A percentile compares a stretch with the other conserved stretches of the same genome.
Conservation (phyloP, 2,797 vertebrate species). For the Scyliorhinus canicula region DNA sequence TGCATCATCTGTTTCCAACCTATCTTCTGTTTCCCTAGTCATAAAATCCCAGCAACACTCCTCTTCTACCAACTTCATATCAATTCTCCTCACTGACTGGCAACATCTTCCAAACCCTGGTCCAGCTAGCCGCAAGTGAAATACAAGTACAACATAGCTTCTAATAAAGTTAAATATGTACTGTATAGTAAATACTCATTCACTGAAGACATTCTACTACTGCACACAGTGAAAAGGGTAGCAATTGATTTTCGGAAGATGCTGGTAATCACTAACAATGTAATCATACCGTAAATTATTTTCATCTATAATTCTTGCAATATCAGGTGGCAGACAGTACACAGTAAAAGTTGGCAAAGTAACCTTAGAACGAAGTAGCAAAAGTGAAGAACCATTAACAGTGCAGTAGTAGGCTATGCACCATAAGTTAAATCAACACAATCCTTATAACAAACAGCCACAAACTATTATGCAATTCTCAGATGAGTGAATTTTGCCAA, state of each 20-base stretch:
- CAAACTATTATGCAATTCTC: background rate
- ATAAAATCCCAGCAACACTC: background rate
- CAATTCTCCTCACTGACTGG: background rate
- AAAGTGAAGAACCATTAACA: background rate
- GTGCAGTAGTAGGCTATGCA: background rate
- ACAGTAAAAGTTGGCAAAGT: background rate
- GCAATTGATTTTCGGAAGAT: background rate
- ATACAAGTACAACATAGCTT: background rate
- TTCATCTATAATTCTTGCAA: background rate
- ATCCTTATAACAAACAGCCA: background rate
- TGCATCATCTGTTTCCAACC: background rate
- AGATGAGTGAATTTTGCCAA: background rate
- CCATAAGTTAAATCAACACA: background rate
- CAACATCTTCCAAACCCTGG: background rate
- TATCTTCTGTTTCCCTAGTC: background rate
- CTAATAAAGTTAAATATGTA: background rate
- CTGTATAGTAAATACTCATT: background rate
- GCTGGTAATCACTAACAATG: background rate
- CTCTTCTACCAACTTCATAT: background rate
- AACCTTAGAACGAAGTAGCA: background rate
- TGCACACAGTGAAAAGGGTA: background rate
- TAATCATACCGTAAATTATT: background rate
- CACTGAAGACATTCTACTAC: slow-evolving; percentile 10
- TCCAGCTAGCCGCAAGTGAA: background rate
- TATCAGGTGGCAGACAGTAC: background rate